Evolutionary conservation across 2,888 invertebrate genomes (phyloP), one percentile per base, ranked within the genome.

Genomic region (Athripsodes cinereus): DNA sequence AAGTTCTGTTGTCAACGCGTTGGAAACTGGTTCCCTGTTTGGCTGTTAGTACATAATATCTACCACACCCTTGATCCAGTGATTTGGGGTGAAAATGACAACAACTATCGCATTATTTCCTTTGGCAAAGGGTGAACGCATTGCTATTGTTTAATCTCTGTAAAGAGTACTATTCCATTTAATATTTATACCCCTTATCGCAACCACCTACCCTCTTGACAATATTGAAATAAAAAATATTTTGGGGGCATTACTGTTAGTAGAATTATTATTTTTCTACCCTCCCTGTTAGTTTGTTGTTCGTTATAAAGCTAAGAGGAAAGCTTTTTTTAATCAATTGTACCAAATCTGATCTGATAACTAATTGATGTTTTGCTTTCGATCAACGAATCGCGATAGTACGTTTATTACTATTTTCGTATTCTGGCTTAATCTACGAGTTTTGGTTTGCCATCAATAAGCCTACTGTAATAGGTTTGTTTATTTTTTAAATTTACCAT

Each of bases 51-150:
- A n/a, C n/a, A n/a, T n/a, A n/a, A n/a, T n/a, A n/a, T n/a, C n/a
- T n/a, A n/a, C n/a, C n/a, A 40, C 40, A 40, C 40, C 40, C 40
- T 26, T 40, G 40, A 53, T 53, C 52, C 49, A 46, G 54, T 57
- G 62, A 62, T 62, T 60, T 57, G 59, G 62, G 60, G 62, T 60
- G 62, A 62, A 60, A 62, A 62, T 60, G 62, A 62, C 62, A 62
- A 62, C 62, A 62, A 62, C 62, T 53, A 53, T 53, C 49, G 52
- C 59, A 61, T 62, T 62, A 59, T 62, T 54, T 51, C 50, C 60
- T 34, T 49, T 59, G 51, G 52, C 52, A 58, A 59, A 53, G 62
- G 62, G 60, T 60, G 61, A 49, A 57, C 55, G 49, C 60, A 53
- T 21, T 56, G 56, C 59, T 48, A 61, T 62, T 62, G 62, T 62